Percentiles rank a stretch among this genome's conserved stretches.
Conservation (phyloP, 2,888 invertebrate species). For the Siphlonurus alternatus region DNA sequence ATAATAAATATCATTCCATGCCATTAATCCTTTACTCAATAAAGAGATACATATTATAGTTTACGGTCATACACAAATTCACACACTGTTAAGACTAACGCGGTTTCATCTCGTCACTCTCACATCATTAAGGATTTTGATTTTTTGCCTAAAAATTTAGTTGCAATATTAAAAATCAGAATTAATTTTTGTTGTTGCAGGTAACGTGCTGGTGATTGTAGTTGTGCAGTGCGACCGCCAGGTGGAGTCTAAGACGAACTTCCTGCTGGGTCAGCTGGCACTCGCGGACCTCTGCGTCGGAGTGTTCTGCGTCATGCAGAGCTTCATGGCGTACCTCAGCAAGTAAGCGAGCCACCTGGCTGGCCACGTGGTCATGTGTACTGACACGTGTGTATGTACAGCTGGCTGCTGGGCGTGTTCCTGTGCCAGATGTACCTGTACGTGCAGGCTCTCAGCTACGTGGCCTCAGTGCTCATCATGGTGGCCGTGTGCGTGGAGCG, state of each 20-base stretch:
- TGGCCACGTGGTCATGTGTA: background rate
- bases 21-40: too few relatives aligned
- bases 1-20: too few relatives aligned
- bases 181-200: too few relatives aligned
- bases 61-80: too few relatives aligned
- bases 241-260: slow-evolving; percentile 76
- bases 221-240: slow-evolving; percentile 69
- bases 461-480: slow-evolving; percentile 76
- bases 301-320: slow-evolving; percentile 81
- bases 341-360: background rate
- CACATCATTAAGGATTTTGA: too few relatives aligned
- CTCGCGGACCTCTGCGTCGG: slow-evolving; percentile 86
- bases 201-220: slow-evolving; percentile 70
- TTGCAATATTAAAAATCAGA: too few relatives aligned
- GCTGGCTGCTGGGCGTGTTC: slow-evolving; percentile 69
- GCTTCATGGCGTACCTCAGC: slow-evolving; percentile 59
- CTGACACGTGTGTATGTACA: slow-evolving; percentile 24
- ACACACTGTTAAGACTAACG: too few relatives aligned
- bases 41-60: too few relatives aligned
- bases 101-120: too few relatives aligned
- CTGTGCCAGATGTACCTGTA: slow-evolving; percentile 86
- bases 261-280: slow-evolving; percentile 79
- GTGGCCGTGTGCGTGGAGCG: slow-evolving; percentile 76
- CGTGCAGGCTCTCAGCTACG: slow-evolving; percentile 73
- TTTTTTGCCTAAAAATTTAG: too few relatives aligned